phyloP scores from a whole-genome alignment of 2,797 vertebrate genomes.

The Microhierax caerulescens region DNA sequence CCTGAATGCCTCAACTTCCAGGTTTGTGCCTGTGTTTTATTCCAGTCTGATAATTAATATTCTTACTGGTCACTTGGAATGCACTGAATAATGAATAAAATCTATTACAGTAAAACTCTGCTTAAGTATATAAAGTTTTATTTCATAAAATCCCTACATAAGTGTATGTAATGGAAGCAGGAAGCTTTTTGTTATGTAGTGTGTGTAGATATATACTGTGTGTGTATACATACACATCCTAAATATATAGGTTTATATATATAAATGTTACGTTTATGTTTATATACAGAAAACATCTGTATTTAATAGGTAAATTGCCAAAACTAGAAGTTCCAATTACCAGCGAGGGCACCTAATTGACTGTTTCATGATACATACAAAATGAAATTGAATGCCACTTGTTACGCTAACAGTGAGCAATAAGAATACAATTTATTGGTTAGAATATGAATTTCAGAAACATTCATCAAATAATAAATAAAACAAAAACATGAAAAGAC shows the following conservation, averaged over 20 bases:
- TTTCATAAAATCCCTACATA: neutral
- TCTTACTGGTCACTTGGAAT: neutral
- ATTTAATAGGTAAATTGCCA: neutral
- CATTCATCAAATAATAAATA: neutral
- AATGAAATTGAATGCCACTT: neutral
- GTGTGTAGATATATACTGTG: accelerated
- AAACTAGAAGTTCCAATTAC: neutral
- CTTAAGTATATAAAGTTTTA: neutral
- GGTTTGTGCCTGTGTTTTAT: neutral
- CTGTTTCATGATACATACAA: neutral
- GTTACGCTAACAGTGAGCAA: neutral
- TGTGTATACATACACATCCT: accelerated
- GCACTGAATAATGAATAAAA: neutral
- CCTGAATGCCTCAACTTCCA: neutral
- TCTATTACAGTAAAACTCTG: neutral
- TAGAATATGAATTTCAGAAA: neutral
- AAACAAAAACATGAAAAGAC: neutral
- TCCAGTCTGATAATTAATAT: neutral
- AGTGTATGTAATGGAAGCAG: neutral
- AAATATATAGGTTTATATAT: neutral
- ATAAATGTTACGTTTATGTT: neutral
- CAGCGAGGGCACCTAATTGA: neutral
- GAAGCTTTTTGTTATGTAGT: neutral
- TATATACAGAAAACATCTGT: neutral
- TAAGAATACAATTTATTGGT: neutral